A percentile compares a stretch with the other conserved stretches of the same genome.
Conservation (phyloP, 1,140 invertebrate genomes). For the Drosophila ficusphila region DNA sequence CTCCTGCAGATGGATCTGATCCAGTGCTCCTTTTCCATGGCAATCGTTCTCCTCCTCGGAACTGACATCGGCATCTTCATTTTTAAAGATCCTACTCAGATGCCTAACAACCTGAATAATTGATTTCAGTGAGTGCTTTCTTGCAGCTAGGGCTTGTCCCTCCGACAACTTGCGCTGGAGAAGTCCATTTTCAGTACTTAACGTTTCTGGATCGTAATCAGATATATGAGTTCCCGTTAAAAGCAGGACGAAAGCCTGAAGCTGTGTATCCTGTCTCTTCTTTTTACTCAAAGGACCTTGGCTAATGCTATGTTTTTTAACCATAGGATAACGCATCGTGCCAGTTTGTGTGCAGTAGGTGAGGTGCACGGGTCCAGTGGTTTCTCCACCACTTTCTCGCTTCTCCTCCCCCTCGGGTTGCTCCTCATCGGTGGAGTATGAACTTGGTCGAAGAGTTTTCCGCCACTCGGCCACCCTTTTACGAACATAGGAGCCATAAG, state of each 20-base stretch:
- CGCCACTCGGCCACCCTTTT: neutral
- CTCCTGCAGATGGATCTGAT: neutral
- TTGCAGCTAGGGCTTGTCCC: neutral
- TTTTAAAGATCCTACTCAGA: neutral
- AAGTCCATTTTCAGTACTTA: neutral
- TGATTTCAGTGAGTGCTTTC: neutral
- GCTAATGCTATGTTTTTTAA: no score
- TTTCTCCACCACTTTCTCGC: neutral
- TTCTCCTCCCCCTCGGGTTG: no score
- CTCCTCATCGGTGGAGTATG: neutral
- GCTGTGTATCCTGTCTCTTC: neutral
- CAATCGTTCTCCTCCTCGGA: neutral
- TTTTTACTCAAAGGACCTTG: rapidly evolving
- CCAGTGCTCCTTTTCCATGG: neutral
- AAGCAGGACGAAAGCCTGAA: neutral
- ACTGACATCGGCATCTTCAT: neutral
- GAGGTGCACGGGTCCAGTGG: neutral
- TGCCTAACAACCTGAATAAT: neutral
- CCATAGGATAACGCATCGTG: neutral
- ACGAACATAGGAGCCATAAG: neutral
- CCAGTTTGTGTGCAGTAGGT: conserved; percentile 7
- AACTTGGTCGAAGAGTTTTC: neutral
- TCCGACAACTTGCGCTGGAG: neutral
- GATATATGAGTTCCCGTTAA: neutral
- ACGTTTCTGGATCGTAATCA: neutral